Base-by-base conservation (phyloP, 2,797 vertebrate genomes). In the Pitangus sulphuratus region DNA sequence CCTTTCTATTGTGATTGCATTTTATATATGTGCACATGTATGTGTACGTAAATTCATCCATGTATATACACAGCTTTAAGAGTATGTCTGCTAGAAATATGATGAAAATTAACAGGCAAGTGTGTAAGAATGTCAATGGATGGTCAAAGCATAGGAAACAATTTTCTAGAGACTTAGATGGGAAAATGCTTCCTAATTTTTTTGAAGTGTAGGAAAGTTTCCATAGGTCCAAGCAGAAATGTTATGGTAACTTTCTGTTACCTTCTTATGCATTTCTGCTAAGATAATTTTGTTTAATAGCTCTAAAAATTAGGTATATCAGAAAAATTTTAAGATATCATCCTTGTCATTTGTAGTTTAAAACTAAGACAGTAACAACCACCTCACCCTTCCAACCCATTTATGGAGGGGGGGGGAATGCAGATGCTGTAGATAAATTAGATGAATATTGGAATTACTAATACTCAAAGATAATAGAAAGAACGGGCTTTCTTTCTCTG, bases 401-500 rank as follows among this genome's bases (percentile, higher is more conserved):
- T 40, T 69, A 2, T 17, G 2, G 3, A 13, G 3, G 13, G 3
- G 15, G 3, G 2, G 0, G 18, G 3, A 8, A 33, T 9, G 3
- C 8, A 70, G 42, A 30, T 62, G 9, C 8, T 66, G 2, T 8
- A 39, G 15, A 15, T 86, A 64, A 58, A 42, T 33, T 57, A 48
- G 18, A 11, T 56, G 20, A 68, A 37, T 47, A 60, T 57, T 50
- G 66, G 17, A 62, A 47, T 42, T 61, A n/a, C 1, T 77, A 25
- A 47, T 47, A 47, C 24, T 58, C 21, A 51, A 76, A 37, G 5
- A 12, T 31, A 60, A 22, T 20, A 35, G 7, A 58, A 54, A 37
- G 11, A 65, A 65, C 4, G 2, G 0, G 1, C 10, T 72, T 87
- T 65, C 1, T 13, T 39, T 37, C 4, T 48, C 16, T 8, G 2